Conservation (phyloP, 2,888 invertebrate genomes). For the Enchytraeus crypticus region DNA sequence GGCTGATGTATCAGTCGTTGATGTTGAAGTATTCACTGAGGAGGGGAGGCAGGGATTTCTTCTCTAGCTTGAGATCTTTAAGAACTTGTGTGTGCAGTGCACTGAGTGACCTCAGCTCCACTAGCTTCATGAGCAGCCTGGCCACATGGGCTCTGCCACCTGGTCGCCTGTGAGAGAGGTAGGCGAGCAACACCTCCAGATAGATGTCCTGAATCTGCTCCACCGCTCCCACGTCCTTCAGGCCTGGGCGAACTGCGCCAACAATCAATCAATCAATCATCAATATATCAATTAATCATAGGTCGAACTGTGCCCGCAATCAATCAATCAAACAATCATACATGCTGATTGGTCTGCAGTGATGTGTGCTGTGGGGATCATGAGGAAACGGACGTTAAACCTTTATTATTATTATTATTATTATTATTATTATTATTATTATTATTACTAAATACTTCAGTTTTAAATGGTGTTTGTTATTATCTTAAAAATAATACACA, state of each 20-base stretch:
- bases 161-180: conserved; percentile 64
- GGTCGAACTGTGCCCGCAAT: too few species aligned
- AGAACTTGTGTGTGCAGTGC: conserved; percentile 96
- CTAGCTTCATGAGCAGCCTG: conserved; percentile 79
- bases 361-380: too few species aligned
- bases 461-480: too few species aligned
- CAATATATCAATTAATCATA: too few species aligned
- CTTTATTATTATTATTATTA: too few species aligned
- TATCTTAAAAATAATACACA: too few species aligned
- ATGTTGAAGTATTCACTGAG: conserved; percentile 91
- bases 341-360: too few species aligned
- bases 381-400: too few species aligned
- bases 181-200: conserved; percentile 80
- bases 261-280: too few species aligned
- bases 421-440: too few species aligned
- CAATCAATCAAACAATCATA: too few species aligned
- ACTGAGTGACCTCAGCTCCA: conserved; percentile 86
- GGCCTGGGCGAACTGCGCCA: conserved; percentile 79
- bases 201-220: conserved; percentile 95
- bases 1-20: conserved; percentile 53
- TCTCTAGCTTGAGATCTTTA: conserved; percentile 88
- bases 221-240: conserved; percentile 81
- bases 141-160: conserved; percentile 54
- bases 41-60: conserved; percentile 88
- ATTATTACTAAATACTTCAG: too few species aligned